Percentiles rank a stretch among this genome's conserved stretches.
Evolutionary conservation across 2,797 vertebrate genomes (phyloP).

Genomic region (Periophthalmus magnuspinnatus): DNA sequence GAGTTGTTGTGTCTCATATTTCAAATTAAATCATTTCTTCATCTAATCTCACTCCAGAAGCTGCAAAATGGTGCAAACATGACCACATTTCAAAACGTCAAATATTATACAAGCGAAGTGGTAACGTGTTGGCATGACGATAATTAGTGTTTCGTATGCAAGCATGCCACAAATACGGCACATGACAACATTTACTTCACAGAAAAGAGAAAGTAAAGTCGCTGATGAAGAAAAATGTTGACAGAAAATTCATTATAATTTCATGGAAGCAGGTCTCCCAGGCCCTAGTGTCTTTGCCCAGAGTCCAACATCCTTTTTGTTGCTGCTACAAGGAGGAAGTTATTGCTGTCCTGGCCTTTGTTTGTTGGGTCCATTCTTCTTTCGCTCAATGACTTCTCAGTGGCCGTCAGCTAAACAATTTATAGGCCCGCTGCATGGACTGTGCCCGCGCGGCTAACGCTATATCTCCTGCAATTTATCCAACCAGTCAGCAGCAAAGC

Average conservation of each 20-base stretch:
- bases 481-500: conserved; percentile 35
- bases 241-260: conserved; percentile 39
- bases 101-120: neutral
- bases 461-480: conserved; percentile 40
- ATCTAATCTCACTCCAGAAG: neutral
- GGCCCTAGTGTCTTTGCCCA: conserved; percentile 15
- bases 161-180: neutral
- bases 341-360: conserved; percentile 41
- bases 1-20: neutral
- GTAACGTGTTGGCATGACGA: neutral
- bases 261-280: conserved; percentile 33
- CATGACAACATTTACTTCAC: neutral
- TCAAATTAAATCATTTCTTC: neutral
- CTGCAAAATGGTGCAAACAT: neutral
- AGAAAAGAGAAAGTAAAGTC: neutral
- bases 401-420: conserved; percentile 48
- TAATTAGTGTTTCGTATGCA: conserved; percentile 16
- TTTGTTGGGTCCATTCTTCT: conserved; percentile 39
- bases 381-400: conserved; percentile 32
- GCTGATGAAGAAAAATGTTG: conserved; percentile 14
- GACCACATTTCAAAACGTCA: neutral
- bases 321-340: conserved; percentile 34
- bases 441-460: conserved; percentile 36
- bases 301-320: conserved; percentile 30
- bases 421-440: conserved; percentile 41